Percentiles rank a stretch among this genome's conserved stretches.
Conservation (phyloP, 2,888 invertebrate species). For the Meganola albula region DNA sequence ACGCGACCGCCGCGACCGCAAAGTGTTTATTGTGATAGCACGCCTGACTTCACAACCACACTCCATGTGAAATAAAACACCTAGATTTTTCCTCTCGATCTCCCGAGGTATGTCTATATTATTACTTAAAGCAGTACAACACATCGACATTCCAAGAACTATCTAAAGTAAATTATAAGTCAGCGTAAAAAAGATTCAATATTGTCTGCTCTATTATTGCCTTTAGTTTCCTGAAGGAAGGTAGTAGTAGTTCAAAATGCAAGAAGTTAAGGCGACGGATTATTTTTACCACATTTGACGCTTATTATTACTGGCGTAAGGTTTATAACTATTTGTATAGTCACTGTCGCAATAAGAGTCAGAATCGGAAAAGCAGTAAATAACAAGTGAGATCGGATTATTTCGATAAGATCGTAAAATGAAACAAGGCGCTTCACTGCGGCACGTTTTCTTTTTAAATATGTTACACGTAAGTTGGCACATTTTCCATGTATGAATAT, state of each 20-base stretch:
- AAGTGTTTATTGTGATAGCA: slow-evolving; percentile 71
- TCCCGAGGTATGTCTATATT: slow-evolving; percentile 46
- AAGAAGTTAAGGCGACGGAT: slow-evolving; percentile 43
- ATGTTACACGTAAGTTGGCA: slow-evolving; percentile 52
- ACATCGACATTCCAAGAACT: slow-evolving; percentile 33
- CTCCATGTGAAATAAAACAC: slow-evolving; percentile 71
- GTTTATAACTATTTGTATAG: slow-evolving; percentile 47
- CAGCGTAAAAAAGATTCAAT: slow-evolving; percentile 39
- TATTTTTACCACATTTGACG: slow-evolving; percentile 45
- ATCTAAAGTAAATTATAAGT: slow-evolving; percentile 52
- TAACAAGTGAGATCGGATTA: slow-evolving; percentile 75
- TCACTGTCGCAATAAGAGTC: slow-evolving; percentile 45
- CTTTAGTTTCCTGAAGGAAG: slow-evolving; percentile 37
- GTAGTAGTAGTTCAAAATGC: slow-evolving; percentile 42
- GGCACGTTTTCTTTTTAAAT: slow-evolving; percentile 66
- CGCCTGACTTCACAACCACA: slow-evolving; percentile 57
- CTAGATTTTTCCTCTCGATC: slow-evolving; percentile 71
- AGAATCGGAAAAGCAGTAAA: slow-evolving; percentile 69
- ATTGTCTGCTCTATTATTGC: too few relatives aligned
- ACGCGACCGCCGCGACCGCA: slow-evolving; percentile 50
- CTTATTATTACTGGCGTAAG: slow-evolving; percentile 45
- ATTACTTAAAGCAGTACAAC: slow-evolving; percentile 31
- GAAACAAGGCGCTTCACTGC: slow-evolving; percentile 68
- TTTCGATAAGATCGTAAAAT: slow-evolving; percentile 78
- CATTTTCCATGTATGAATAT: slow-evolving; percentile 46